phyloP scores from a whole-genome alignment of 2,888 invertebrate species.

The Rhodophaea formosa region DNA sequence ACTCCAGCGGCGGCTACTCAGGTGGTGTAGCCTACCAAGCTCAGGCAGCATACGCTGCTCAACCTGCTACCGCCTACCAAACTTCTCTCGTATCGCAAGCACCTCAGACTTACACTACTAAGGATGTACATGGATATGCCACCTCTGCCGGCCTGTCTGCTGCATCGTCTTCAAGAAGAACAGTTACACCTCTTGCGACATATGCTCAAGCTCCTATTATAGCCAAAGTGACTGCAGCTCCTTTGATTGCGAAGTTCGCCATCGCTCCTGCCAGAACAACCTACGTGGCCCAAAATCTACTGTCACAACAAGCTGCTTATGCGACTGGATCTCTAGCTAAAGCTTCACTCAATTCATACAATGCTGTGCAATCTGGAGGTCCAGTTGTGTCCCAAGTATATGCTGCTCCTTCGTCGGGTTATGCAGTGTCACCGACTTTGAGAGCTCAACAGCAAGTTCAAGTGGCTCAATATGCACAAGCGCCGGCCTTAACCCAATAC shows the following conservation, averaged over 20 bases:
- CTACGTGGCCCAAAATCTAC: constrained; percentile 57
- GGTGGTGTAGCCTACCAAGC: constrained; percentile 49
- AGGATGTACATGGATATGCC: constrained; percentile 77
- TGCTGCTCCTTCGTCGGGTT: constrained; percentile 60
- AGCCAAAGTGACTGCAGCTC: constrained; percentile 72
- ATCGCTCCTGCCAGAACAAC: constrained; percentile 56
- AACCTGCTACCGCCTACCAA: constrained; percentile 53
- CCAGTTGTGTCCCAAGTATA: constrained; percentile 74
- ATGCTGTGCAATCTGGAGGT: constrained; percentile 54
- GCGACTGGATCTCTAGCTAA: constrained; percentile 61
- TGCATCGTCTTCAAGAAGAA: constrained; percentile 48
- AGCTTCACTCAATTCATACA: constrained; percentile 65
- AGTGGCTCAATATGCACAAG: constrained; percentile 33
- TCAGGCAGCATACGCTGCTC: constrained; percentile 53
- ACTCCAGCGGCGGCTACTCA: constrained; percentile 36
- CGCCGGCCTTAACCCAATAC: constrained; percentile 46
- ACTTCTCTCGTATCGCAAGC: constrained; percentile 31
- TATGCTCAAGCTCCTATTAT: constrained; percentile 79
- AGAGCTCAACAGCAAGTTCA: constrained; percentile 47
- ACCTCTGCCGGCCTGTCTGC: constrained; percentile 77
- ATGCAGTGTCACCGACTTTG: constrained; percentile 60
- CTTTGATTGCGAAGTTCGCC: constrained; percentile 64
- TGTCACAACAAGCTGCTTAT: constrained; percentile 52
- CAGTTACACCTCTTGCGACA: constrained; percentile 64
- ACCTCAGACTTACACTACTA: constrained; percentile 46